These are phyloP conservation scores for Oncopodura yosiiana DNA, from an alignment of 1,140 invertebrate species.

Conservation along the genomic window DNA sequence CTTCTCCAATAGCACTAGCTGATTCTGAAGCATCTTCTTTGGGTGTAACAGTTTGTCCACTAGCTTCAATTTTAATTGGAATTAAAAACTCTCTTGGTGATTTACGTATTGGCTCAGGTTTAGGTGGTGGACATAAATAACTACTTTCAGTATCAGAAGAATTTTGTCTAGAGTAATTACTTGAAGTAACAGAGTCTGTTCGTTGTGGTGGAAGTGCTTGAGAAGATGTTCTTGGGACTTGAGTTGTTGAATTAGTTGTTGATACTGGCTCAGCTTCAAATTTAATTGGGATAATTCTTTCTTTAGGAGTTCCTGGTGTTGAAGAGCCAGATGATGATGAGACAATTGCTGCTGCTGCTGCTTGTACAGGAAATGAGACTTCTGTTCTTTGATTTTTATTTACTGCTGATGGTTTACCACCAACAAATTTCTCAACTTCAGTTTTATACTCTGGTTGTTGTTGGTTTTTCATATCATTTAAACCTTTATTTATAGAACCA, in stretches of 20 bases:
- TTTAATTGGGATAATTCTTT: constrained; percentile 56
- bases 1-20: constrained; percentile 15
- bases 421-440: constrained; percentile 51
- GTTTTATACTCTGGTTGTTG: constrained; percentile 41
- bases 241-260: constrained; percentile 4
- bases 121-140: constrained; percentile 32
- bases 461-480: constrained; percentile 8
- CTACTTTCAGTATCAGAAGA: constrained; percentile 50
- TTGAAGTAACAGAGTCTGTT: neutral
- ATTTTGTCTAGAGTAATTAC: constrained; percentile 43
- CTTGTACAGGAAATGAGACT: constrained; percentile 48
- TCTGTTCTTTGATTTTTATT: constrained; percentile 49
- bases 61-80: constrained; percentile 78
- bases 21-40: constrained; percentile 23
- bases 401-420: constrained; percentile 34
- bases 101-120: constrained; percentile 66
- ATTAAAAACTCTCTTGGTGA: constrained; percentile 81
- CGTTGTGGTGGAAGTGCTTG: neutral
- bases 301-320: constrained; percentile 42
- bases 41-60: constrained; percentile 65
- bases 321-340: no score
- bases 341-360: constrained; percentile 37
- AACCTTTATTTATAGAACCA: constrained; percentile 11
- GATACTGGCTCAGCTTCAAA: constrained; percentile 37
- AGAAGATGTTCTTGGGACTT: constrained; percentile 7